Conservation (phyloP, 2,113 vertebrate species). For the Dasyprocta punctata region DNA sequence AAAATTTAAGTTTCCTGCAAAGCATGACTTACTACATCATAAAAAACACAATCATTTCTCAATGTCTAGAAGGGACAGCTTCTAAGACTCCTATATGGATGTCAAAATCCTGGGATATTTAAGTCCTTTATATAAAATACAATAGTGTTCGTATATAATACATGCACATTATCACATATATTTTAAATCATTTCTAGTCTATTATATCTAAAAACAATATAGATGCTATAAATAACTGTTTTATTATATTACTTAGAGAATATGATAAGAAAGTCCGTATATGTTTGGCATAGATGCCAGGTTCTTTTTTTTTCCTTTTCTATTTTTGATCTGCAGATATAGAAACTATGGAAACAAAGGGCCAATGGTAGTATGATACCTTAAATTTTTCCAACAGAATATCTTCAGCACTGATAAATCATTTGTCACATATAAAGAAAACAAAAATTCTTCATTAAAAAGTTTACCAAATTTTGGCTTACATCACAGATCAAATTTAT, state of each 20-base stretch:
- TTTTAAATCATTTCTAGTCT: neutral
- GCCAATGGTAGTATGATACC: neutral
- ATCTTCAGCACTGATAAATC: slow-evolving; percentile 28
- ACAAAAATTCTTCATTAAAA: neutral
- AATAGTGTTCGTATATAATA: neutral
- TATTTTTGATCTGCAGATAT: neutral
- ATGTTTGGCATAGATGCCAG: neutral
- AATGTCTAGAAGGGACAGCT: neutral
- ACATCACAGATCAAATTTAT: neutral
- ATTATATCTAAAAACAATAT: neutral
- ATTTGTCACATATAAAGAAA: slow-evolving; percentile 21
- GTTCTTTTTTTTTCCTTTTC: neutral
- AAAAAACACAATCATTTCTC: neutral
- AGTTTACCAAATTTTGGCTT: neutral
- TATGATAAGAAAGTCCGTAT: neutral
- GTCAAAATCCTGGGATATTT: neutral
- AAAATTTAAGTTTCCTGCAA: slow-evolving; percentile 35
- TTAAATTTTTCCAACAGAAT: slow-evolving; percentile 15
- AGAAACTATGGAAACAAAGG: neutral
- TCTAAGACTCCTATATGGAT: neutral
- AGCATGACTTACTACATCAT: neutral
- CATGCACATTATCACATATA: too few species aligned
- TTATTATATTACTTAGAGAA: neutral
- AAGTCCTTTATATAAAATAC: neutral
- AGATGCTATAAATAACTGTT: neutral